Percentiles rank a stretch among this genome's conserved stretches.
phyloP scores from a whole-genome alignment of 2,113 vertebrate genomes.

The Hypocryptadius cinnamomeus region DNA sequence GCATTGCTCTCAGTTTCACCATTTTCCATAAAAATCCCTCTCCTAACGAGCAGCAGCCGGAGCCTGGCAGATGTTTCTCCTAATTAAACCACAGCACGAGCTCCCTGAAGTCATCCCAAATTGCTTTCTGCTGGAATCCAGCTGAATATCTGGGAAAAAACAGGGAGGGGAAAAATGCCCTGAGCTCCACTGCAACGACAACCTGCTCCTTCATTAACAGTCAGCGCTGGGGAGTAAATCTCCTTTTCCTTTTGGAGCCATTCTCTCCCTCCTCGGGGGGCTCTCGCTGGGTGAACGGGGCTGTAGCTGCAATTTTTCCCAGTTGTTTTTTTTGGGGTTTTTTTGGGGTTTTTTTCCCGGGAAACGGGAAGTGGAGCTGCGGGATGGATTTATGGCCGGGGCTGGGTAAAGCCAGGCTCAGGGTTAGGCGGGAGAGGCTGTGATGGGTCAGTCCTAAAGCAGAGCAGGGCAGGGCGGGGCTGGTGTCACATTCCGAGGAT shows the following conservation, averaged over 20 bases:
- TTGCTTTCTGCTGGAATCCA: conserved; percentile 1
- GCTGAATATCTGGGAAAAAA: background rate
- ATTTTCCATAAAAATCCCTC: background rate
- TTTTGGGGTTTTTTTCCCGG: background rate
- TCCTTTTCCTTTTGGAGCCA: background rate
- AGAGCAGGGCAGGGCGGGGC: background rate
- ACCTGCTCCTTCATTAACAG: background rate
- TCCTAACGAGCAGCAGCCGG: background rate
- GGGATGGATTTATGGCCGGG: background rate
- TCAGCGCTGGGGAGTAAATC: background rate
- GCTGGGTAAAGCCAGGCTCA: background rate
- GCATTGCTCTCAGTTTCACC: fast-evolving
- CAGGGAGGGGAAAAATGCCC: background rate
- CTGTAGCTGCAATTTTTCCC: background rate
- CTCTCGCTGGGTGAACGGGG: background rate
- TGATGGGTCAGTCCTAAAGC: fast-evolving
- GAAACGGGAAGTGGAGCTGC: background rate
- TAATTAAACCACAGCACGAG: background rate
- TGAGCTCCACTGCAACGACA: background rate
- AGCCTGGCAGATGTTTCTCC: conserved; percentile 4
- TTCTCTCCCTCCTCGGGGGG: background rate
- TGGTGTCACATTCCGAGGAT: background rate
- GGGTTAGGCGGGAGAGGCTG: background rate
- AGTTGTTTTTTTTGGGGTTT: too few relatives aligned
- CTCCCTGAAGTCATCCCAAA: conserved; percentile 10